Evolutionary conservation across 1,140 invertebrate species (phyloP).

Genomic region (Asobara japonica): DNA sequence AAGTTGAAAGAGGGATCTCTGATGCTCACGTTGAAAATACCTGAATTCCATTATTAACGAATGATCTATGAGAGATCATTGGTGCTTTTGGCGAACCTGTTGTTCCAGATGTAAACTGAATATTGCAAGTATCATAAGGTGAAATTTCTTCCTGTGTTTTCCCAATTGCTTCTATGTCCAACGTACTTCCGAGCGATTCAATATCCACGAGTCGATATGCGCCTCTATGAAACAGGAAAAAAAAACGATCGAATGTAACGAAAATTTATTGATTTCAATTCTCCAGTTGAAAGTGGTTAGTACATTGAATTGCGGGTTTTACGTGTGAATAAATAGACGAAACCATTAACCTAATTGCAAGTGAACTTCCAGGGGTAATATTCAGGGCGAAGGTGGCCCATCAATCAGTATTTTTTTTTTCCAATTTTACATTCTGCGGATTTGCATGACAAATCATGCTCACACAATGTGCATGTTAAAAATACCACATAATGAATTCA

Average conservation of each 20-base stretch:
- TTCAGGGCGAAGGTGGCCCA: not conserved
- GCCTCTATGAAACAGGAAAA: constrained; percentile 69
- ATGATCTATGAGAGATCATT: constrained; percentile 81
- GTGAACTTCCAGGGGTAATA: not conserved
- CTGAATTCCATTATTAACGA: constrained; percentile 86
- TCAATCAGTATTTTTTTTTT: not conserved
- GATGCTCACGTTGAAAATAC: constrained; percentile 37
- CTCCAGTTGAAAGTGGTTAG: constrained; percentile 8
- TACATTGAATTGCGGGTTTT: not conserved
- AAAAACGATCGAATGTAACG: not conserved
- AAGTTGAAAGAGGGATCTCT: no score
- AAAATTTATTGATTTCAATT: not conserved
- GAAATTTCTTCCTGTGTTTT: constrained; percentile 64
- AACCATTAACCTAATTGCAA: constrained; percentile 60
- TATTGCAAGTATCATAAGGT: constrained; percentile 77
- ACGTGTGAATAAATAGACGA: constrained; percentile 23
- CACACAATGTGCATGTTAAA: no score
- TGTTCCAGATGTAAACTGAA: constrained; percentile 92
- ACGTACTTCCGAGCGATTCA: constrained; percentile 52
- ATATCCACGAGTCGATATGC: constrained; percentile 72
- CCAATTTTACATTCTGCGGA: not conserved
- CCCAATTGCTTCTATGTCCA: constrained; percentile 48
- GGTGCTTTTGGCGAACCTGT: constrained; percentile 91
- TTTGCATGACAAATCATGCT: no score
- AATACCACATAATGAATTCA: no score